These are phyloP conservation scores for Siniperca scherzeri DNA, from an alignment of 2,797 vertebrate species.

Conservation along the genomic window DNA sequence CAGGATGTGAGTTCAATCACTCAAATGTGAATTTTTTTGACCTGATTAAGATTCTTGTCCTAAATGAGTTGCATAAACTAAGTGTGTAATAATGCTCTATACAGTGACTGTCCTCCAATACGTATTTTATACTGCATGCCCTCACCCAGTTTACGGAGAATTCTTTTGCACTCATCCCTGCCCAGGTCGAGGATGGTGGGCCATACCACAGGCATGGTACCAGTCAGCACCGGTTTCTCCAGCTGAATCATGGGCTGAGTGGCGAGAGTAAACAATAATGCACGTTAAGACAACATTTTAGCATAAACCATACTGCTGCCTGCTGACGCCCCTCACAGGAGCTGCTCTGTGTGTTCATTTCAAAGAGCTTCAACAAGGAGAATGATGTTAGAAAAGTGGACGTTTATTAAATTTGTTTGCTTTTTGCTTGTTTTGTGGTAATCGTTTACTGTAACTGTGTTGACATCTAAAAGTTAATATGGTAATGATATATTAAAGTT, in stretches of 20 bases:
- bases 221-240: constrained; percentile 85
- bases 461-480: neutral
- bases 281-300: neutral
- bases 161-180: constrained; percentile 98
- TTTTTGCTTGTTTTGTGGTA: neutral
- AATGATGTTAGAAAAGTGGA: neutral
- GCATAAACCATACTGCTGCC: neutral
- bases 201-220: constrained; percentile 98
- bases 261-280: neutral
- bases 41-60: neutral
- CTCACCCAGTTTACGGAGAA: constrained; percentile 98
- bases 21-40: neutral
- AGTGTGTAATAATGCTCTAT: neutral
- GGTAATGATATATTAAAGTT: neutral
- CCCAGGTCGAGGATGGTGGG: constrained; percentile 97
- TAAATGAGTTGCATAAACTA: neutral
- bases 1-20: neutral
- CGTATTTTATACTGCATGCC: neutral
- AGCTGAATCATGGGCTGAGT: constrained; percentile 88
- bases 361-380: no score
- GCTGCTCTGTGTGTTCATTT: neutral
- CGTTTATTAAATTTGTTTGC: neutral
- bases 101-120: neutral
- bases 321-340: no score
- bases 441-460: neutral